Evolutionary conservation across 1,140 invertebrate species (phyloP).

Genomic region (Drosophila insularis): DNA sequence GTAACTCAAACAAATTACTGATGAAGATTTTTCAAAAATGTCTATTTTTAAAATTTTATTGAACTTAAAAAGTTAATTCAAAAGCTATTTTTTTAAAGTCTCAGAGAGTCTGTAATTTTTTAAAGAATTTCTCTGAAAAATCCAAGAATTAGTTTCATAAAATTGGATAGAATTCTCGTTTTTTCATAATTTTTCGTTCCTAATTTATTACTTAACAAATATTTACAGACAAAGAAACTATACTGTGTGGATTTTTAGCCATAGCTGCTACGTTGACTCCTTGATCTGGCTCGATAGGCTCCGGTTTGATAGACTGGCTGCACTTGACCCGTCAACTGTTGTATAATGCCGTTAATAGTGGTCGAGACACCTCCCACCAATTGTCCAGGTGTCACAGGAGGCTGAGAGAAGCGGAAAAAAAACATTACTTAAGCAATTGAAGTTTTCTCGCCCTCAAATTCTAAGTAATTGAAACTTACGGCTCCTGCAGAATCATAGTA

Average conservation of each 20-base stretch:
- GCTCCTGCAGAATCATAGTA: constrained; percentile 76
- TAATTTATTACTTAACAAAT: constrained; percentile 33
- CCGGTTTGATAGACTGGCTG: constrained; percentile 76
- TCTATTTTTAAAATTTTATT: no score
- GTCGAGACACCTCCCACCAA: constrained; percentile 71
- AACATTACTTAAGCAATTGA: neutral
- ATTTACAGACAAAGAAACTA: constrained; percentile 32
- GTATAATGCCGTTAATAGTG: constrained; percentile 77
- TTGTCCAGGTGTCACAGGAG: constrained; percentile 72
- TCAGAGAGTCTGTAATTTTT: no score
- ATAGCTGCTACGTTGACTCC: constrained; percentile 54
- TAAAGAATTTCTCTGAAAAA: no score
- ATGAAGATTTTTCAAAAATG: no score
- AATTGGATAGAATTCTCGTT: no score
- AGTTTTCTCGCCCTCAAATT: neutral
- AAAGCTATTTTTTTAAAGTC: no score
- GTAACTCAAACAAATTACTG: no score
- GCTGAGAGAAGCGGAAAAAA: constrained; percentile 30
- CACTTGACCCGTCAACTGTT: constrained; percentile 76
- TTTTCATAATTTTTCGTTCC: constrained; percentile 2
- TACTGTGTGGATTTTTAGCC: constrained; percentile 37
- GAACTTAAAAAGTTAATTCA: no score
- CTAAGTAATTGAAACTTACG: constrained; percentile 42
- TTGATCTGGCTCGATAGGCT: constrained; percentile 38
- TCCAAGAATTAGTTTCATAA: no score